Percentiles rank a stretch among this genome's conserved stretches.
phyloP scores from a whole-genome alignment of 92 coral and sea anemone species.

The Siderastrea siderea region DNA sequence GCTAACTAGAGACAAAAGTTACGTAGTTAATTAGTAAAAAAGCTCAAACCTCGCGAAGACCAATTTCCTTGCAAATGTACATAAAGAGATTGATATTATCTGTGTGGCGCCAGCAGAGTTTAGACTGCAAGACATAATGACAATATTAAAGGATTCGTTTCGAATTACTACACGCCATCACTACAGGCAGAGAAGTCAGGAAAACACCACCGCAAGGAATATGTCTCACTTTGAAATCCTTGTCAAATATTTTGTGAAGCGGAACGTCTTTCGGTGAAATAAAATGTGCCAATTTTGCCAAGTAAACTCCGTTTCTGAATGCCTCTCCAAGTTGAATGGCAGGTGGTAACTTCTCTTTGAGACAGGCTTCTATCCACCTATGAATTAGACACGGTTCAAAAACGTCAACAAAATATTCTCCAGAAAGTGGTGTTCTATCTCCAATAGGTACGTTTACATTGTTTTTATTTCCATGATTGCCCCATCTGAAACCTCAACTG shows the following conservation, averaged over 20 bases:
- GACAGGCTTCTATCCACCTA: conserved; percentile 99
- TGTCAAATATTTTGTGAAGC: conserved; percentile 90
- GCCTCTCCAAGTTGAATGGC: conserved; percentile 95
- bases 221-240: conserved; percentile 87
- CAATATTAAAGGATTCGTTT: no score
- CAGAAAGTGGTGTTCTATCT: no score
- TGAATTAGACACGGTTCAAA: no score
- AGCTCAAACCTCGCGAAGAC: conserved; percentile 96
- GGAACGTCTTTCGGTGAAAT: conserved; percentile 94
- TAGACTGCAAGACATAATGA: conserved; percentile 60
- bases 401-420: no score
- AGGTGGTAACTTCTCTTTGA: conserved; percentile 96
- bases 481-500: no score
- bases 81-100: conserved; percentile 95
- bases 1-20: no score
- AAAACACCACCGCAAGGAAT: not conserved
- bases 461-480: no score
- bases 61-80: conserved; percentile 89
- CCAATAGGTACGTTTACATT: no score
- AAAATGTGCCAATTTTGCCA: conserved; percentile 93
- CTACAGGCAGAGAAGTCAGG: no score
- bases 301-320: conserved; percentile 87
- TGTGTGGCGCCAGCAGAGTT: conserved; percentile 96
- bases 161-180: no score
- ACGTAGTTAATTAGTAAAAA: no score